Percentiles rank a stretch among this genome's conserved stretches.
Conservation (phyloP, 1,140 invertebrate species). For the Platorchestia sp. region DNA sequence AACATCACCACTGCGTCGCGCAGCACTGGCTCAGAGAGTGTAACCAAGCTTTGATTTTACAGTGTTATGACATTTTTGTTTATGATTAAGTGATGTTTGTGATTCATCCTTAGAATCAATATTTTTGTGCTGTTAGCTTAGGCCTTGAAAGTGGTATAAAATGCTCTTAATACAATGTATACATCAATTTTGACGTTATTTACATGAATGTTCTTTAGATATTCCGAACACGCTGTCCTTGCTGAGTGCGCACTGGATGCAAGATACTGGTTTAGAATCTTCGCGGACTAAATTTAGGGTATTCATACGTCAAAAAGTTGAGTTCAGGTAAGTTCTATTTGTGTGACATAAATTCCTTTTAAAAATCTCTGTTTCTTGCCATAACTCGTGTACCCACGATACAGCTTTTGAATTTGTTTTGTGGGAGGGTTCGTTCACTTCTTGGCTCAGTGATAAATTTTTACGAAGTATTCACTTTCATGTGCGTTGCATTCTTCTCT, state of each 20-base stretch:
- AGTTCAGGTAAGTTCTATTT: neutral
- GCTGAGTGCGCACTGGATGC: neutral
- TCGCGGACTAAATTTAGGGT: neutral
- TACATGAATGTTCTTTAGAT: neutral
- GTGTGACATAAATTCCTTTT: neutral
- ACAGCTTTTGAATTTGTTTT: neutral
- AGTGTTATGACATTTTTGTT: neutral
- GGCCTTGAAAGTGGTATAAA: neutral
- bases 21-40: neutral
- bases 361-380: neutral
- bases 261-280: neutral
- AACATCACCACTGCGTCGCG: neutral
- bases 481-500: neutral
- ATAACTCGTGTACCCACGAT: neutral
- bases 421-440: neutral
- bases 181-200: neutral
- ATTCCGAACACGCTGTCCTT: neutral
- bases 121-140: neutral
- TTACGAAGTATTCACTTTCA: neutral
- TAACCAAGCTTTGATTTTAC: neutral
- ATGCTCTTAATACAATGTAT: neutral
- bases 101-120: too few relatives aligned
- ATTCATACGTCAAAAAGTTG: neutral
- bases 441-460: neutral
- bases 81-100: neutral